These are phyloP conservation scores for Engystomops pustulosus DNA, from an alignment of 2,113 vertebrate species.

Conservation along the genomic window DNA sequence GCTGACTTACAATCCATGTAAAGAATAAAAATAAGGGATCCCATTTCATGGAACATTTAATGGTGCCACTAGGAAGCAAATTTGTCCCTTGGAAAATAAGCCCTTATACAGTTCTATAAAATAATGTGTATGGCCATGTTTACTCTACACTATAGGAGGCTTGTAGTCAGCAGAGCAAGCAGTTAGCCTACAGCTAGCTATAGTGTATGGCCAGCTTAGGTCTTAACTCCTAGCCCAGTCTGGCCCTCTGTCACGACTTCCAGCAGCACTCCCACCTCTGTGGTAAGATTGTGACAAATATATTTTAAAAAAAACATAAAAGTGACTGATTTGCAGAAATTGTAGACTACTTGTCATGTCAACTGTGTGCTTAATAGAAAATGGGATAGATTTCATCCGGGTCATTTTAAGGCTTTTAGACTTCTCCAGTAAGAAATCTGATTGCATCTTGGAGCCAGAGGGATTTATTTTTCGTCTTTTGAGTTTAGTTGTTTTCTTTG, in stretches of 20 bases:
- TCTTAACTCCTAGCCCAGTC: not conserved
- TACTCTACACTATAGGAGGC: too few species aligned
- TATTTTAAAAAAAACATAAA: not conserved
- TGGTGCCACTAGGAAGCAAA: too few species aligned
- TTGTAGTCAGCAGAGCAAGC: too few species aligned
- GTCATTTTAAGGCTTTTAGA: not conserved
- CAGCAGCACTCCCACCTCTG: not conserved
- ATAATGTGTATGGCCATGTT: too few species aligned
- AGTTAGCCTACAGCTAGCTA: too few species aligned
- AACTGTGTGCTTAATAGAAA: not conserved
- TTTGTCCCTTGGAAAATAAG: too few species aligned
- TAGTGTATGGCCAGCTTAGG: too few species aligned
- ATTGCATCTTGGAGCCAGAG: not conserved
- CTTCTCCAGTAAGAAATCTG: not conserved
- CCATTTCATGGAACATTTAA: too few species aligned
- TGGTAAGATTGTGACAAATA: not conserved
- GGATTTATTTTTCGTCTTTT: constrained; percentile 9
- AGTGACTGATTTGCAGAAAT: not conserved
- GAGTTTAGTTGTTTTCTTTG: constrained; percentile 14
- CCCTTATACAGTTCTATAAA: too few species aligned
- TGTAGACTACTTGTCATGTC: not conserved
- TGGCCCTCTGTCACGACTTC: not conserved
- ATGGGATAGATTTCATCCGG: not conserved
- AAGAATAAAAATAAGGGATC: too few species aligned
- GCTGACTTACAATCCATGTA: too few species aligned